Evolutionary conservation across 2,797 vertebrate species (phyloP).

Genomic region (Fistularia tabacaria): DNA sequence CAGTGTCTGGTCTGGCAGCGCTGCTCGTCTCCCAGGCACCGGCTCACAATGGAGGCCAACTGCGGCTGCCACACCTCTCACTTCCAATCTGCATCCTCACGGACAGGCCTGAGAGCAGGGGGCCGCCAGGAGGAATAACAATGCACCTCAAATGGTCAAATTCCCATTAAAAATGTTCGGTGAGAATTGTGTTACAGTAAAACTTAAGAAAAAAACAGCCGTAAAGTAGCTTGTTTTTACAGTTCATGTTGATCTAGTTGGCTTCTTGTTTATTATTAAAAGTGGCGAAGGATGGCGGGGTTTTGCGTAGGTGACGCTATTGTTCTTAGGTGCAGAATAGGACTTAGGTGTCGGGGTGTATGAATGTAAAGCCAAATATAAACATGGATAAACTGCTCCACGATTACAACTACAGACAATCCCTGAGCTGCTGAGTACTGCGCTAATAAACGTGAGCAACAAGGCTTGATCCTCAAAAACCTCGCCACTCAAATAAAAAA

Average conservation of each 20-base stretch:
- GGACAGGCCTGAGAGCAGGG: conserved; percentile 57
- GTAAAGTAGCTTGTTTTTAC: conserved; percentile 22
- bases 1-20: conserved; percentile 79
- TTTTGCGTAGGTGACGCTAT: conserved; percentile 39
- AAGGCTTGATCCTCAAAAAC: conserved; percentile 71
- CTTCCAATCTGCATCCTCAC: conserved; percentile 93
- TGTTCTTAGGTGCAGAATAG: conserved; percentile 56
- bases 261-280: conserved; percentile 40
- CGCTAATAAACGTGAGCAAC: conserved; percentile 72
- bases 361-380: conserved; percentile 52
- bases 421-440: conserved; percentile 47
- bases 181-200: conserved; percentile 52
- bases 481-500: conserved; percentile 66
- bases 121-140: conserved; percentile 27
- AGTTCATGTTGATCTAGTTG: conserved; percentile 39
- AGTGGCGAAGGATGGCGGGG: conserved; percentile 27
- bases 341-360: conserved; percentile 50
- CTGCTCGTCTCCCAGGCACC: conserved; percentile 71
- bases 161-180: conserved; percentile 30
- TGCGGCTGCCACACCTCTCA: conserved; percentile 93
- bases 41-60: conserved; percentile 82
- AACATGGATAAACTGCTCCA: conserved; percentile 62
- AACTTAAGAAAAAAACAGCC: conserved; percentile 18
- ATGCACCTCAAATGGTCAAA: conserved; percentile 37
- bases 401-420: conserved; percentile 62